Evolutionary conservation across 1,140 invertebrate genomes (phyloP), one percentile per base, ranked within the genome.

Genomic region (Popillia japonica): DNA sequence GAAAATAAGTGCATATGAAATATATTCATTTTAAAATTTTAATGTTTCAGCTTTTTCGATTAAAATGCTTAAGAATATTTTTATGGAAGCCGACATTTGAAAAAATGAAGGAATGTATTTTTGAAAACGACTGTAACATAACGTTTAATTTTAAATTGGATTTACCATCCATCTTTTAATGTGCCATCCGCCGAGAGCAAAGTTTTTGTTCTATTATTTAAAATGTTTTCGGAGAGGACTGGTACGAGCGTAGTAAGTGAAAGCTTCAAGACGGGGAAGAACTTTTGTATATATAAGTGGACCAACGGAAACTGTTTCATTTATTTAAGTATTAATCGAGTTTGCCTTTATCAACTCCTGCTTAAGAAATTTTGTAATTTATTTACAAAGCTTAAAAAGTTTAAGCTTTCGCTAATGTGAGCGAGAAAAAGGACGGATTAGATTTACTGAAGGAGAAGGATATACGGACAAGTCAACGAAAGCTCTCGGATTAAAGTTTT

Each of bases 331-430:
- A 68, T 68, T 64, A 61, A 77, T 40, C 75, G 55, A 77, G 55
- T 77, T 68, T 77, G 48, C 23, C 59, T 64, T 77, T 77, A 64
- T 77, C 76, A 64, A 77, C 76, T 77, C 61, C 8, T 77, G 76
- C 48, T 77, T 77, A 77, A 77, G 75, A 76, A 76, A 76, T 48
- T 76, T 76, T 61, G 76, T 77, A 77, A 77, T 77, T 77, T 64
- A 77, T 77, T 77, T 77, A 77, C 48, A 42, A 42, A 40, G 34
- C 76, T 77, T 68, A 77, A 77, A 77, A 77, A 68, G 20, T 68
- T 68, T 11, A 68, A 34, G 11, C 61, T 68, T 34, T 11, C 61
- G 10, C 17, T 4, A 34, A 14, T 27, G 61, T 11, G 23, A 68
- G 61, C 11, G 22, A 68, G 61, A 68, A 22, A 22, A 22, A 68